Percentiles rank a stretch among this genome's conserved stretches.
phyloP scores from a whole-genome alignment of 2,797 vertebrate species.

The Percopsis omiscomaycus region DNA sequence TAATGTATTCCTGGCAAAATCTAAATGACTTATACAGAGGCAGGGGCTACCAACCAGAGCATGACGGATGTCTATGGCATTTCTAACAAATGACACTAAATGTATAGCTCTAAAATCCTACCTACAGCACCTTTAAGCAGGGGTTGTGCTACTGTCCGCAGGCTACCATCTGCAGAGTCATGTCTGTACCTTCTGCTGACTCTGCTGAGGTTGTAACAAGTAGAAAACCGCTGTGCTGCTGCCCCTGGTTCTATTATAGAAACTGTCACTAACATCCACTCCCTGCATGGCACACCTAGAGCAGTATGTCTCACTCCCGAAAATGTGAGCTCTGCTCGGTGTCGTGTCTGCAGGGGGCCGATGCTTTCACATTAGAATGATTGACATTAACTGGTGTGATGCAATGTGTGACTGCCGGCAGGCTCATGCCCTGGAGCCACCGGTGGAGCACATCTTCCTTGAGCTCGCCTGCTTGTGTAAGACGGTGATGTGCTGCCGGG shows the following conservation, averaged over 20 bases:
- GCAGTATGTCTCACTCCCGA: constrained; percentile 20
- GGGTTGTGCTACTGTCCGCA: constrained; percentile 20
- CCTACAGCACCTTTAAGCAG: background rate
- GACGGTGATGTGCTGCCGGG: constrained; percentile 84
- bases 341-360: constrained; percentile 33
- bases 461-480: constrained; percentile 83
- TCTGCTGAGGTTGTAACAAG: constrained; percentile 43
- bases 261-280: constrained; percentile 64
- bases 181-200: constrained; percentile 32
- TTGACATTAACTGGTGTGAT: constrained; percentile 26
- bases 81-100: no score
- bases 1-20: constrained; percentile 57
- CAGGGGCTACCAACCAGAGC: no score
- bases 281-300: constrained; percentile 34
- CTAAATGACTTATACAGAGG: background rate
- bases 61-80: no score
- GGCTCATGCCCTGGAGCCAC: constrained; percentile 79
- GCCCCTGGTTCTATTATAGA: constrained; percentile 39
- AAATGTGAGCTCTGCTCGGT: constrained; percentile 30
- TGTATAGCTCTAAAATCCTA: no score
- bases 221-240: constrained; percentile 44
- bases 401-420: constrained; percentile 42
- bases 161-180: constrained; percentile 17
- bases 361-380: constrained; percentile 19
- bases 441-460: constrained; percentile 78